Evolutionary conservation across 1,140 invertebrate genomes (phyloP), one percentile per base, ranked within the genome.

Genomic region (Drosophila murphyi): DNA sequence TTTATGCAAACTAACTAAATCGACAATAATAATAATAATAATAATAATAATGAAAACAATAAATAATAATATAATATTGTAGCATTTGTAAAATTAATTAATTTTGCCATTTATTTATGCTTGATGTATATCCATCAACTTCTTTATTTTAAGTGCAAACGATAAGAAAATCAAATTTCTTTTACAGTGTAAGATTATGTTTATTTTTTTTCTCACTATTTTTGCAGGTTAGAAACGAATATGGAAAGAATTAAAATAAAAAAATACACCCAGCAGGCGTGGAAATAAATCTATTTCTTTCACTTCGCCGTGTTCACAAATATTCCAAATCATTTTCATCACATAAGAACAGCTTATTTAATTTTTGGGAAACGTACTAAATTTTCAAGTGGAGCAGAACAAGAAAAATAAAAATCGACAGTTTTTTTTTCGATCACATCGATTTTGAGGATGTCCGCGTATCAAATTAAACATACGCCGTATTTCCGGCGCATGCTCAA

Each of bases 401-500:
- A 31, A 28, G 39, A 60, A 60, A 72, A 62, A 48, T 12, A 52
- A 47, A 48, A n/a, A 48, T 34, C 8, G 41, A 55, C 3, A 20
- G 20, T 20, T 20, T 20, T 20, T 20, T 20, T 20, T 20, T 20
- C 20, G 20, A 20, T 20, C 20, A 20, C 20, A 20, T 20, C 0
- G 20, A 29, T 39, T 39, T 56, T 1, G n/a, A 54, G 41, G 7
- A 74, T 91, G 90, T 90, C 90, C 90, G 83, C 90, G 0, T 90
- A 91, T 54, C 86, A 91, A 51, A 91, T 91, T n/a, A 90, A 88
- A 29, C 86, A 86, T 3, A 91, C 90, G 35, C 86, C 90, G 0
- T 90, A 74, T 47, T 90, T 78, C 5, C 86, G 82, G 2, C 90
- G 90, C 32, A 85, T 91, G 61, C 76, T 88, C 61, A 82, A 81